phyloP scores from a whole-genome alignment of 2,797 vertebrate species.

The Buceros bicornis region DNA sequence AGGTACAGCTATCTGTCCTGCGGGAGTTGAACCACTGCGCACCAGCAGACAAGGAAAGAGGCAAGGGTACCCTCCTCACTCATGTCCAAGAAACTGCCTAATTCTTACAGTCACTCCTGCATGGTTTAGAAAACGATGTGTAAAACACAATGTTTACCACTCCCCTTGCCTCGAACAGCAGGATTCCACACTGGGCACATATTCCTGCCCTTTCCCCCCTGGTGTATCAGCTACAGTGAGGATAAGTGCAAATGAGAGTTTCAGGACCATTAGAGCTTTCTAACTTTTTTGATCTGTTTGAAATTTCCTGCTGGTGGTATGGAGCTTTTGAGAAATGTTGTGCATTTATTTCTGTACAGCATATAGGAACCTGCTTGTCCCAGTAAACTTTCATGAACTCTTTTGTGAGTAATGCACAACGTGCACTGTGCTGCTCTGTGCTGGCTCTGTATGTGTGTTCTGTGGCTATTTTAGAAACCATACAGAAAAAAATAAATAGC shows the following conservation, averaged over 20 bases:
- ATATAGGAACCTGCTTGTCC: background rate
- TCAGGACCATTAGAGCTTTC: background rate
- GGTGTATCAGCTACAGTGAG: accelerated
- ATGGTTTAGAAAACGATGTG: background rate
- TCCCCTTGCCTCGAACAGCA: background rate
- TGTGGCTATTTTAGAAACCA: background rate
- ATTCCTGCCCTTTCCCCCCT: accelerated
- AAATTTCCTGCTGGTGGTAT: background rate
- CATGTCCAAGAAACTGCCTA: background rate
- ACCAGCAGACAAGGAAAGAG: background rate
- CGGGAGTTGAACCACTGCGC: background rate
- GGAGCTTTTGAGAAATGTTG: background rate
- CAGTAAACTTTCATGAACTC: background rate
- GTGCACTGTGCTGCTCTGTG: background rate
- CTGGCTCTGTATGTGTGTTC: background rate
- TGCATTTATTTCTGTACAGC: background rate
- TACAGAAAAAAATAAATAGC: background rate
- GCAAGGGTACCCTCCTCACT: background rate
- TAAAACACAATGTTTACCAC: background rate
- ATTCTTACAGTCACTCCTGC: background rate
- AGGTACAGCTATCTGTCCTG: background rate
- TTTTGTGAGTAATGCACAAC: background rate
- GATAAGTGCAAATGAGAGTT: background rate
- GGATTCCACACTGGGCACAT: background rate
- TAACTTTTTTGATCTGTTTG: background rate